Conservation (phyloP, 2,888 invertebrate genomes). For the Trachelus iudaicus region DNA sequence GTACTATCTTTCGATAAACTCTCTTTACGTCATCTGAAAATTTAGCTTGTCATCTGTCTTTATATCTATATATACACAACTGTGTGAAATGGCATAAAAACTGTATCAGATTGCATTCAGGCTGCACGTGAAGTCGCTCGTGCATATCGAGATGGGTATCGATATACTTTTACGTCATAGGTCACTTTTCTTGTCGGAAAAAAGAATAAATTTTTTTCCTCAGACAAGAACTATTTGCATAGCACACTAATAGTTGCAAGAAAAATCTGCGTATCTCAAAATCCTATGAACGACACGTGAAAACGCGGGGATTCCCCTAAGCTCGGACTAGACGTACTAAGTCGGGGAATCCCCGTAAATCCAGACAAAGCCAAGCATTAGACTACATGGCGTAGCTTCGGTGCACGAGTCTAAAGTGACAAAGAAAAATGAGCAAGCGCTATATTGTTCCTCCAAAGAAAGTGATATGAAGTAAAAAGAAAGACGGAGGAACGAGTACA, state of each 20-base stretch:
- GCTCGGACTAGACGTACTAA: background rate
- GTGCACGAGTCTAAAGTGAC: background rate
- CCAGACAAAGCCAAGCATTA: background rate
- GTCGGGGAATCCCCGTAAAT: background rate
- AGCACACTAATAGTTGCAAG: no score
- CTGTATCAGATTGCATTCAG: background rate
- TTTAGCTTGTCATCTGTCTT: background rate
- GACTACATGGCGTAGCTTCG: background rate
- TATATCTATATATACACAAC: background rate
- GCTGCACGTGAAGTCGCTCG: background rate
- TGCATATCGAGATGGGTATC: background rate
- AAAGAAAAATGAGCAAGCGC: background rate
- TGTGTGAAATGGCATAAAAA: background rate
- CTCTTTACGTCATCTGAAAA: background rate
- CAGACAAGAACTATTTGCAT: no score
- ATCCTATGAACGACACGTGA: background rate
- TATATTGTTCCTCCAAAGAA: conserved; percentile 12
- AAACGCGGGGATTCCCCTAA: background rate
- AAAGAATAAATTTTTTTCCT: no score
- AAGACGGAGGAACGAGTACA: conserved; percentile 22
- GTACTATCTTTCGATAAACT: background rate
- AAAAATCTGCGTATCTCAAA: background rate
- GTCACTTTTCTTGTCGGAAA: no score
- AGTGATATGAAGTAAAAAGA: conserved; percentile 14
- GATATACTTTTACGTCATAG: background rate